phyloP scores from a whole-genome alignment of 2,888 invertebrate genomes.

The Philereme transversata region DNA sequence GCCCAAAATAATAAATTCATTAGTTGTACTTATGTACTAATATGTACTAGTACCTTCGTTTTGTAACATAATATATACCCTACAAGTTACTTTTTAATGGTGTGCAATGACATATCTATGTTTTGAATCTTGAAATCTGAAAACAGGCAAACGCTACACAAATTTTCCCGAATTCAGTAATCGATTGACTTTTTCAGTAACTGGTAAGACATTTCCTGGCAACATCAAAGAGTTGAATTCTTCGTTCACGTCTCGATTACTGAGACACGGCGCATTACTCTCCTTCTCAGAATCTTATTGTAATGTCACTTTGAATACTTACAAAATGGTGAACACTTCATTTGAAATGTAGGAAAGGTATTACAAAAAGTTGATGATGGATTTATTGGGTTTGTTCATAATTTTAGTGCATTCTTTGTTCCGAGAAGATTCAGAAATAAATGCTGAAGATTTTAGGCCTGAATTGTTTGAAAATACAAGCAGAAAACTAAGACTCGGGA shows the following conservation, averaged over 20 bases:
- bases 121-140: no score
- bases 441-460: no score
- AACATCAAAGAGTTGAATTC: constrained; percentile 64
- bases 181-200: constrained; percentile 32
- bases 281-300: constrained; percentile 34
- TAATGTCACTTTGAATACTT: constrained; percentile 29
- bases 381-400: constrained; percentile 18
- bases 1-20: no score
- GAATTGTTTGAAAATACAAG: no score
- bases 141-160: no score
- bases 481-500: no score
- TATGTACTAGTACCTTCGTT: no score
- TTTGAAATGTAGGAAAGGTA: constrained; percentile 25
- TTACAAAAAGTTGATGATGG: constrained; percentile 19
- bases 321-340: constrained; percentile 24
- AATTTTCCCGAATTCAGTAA: constrained; percentile 29
- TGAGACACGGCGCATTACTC: constrained; percentile 22
- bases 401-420: constrained; percentile 5
- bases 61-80: no score
- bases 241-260: constrained; percentile 52
- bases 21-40: no score
- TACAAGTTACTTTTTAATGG: no score
- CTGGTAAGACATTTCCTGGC: constrained; percentile 59
- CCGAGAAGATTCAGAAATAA: constrained; percentile 4
- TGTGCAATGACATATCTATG: no score